A percentile compares a stretch with the other conserved stretches of the same genome.
phyloP scores from a whole-genome alignment of 2,797 vertebrate genomes.

The Brachymystax lenok region DNA sequence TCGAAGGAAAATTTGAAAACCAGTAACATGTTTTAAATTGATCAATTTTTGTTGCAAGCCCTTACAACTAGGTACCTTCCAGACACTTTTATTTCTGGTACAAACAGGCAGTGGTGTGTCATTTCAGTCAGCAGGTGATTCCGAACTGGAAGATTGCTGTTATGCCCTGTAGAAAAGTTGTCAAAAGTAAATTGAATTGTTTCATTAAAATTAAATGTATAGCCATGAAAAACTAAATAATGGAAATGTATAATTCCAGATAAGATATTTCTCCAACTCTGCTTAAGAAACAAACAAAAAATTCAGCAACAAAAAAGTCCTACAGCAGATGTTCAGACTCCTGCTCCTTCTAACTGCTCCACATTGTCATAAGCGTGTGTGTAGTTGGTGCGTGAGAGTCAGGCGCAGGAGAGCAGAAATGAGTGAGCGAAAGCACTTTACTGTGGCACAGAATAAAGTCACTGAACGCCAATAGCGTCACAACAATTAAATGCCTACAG shows the following conservation, averaged over 20 bases:
- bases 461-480: too few relatives aligned
- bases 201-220: conserved; percentile 11
- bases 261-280: background rate
- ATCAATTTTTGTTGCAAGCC: conserved; percentile 16
- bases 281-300: background rate
- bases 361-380: too few relatives aligned
- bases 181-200: conserved; percentile 20
- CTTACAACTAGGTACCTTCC: conserved; percentile 22
- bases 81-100: conserved; percentile 25
- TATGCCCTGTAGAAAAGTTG: conserved; percentile 13
- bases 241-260: background rate
- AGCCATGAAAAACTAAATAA: conserved; percentile 13
- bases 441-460: too few relatives aligned
- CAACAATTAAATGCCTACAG: too few relatives aligned
- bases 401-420: too few relatives aligned
- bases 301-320: background rate
- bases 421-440: too few relatives aligned
- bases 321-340: background rate
- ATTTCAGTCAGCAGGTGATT: conserved; percentile 2
- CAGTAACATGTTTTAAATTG: conserved; percentile 39
- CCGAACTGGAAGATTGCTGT: conserved; percentile 11
- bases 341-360: background rate
- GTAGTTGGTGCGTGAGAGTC: too few relatives aligned
- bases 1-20: conserved; percentile 59
- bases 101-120: background rate